Percentiles rank a stretch among this genome's conserved stretches.
These are phyloP conservation scores for Lates japonicus DNA, from an alignment of 2,797 vertebrate genomes.

Conservation along the genomic window DNA sequence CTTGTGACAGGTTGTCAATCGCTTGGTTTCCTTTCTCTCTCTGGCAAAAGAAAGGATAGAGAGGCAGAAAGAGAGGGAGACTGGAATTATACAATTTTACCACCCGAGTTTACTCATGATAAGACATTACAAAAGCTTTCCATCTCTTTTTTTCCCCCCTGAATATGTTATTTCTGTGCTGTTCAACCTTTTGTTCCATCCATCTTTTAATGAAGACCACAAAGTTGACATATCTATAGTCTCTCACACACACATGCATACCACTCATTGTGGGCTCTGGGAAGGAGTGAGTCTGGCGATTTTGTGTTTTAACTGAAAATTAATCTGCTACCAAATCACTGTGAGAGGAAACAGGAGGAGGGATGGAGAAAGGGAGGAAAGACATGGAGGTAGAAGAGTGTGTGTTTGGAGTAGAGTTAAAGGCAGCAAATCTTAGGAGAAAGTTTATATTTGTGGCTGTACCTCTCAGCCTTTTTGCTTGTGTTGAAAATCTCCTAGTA, in stretches of 20 bases:
- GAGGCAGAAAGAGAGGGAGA: conserved; percentile 13
- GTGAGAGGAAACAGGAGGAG: conserved; percentile 37
- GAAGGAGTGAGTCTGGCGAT: conserved; percentile 44
- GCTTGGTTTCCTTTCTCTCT: conserved; percentile 37
- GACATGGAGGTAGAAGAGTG: background rate
- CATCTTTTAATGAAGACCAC: conserved; percentile 66
- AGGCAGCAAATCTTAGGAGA: conserved; percentile 1
- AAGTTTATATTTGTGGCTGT: conserved; percentile 24
- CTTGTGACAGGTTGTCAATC: conserved; percentile 49
- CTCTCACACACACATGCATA: conserved; percentile 13
- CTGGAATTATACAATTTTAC: conserved; percentile 18
- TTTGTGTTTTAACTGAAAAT: conserved; percentile 70
- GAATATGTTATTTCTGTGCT: conserved; percentile 39
- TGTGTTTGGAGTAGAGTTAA: conserved; percentile 39
- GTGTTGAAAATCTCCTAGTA: conserved; percentile 17
- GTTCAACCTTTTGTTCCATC: conserved; percentile 49
- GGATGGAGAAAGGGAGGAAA: background rate
- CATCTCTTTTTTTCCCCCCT: background rate
- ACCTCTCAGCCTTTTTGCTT: background rate
- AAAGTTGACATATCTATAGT: conserved; percentile 68
- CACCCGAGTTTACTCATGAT: conserved; percentile 5
- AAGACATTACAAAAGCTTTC: conserved; percentile 34
- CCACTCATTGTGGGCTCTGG: conserved; percentile 11
- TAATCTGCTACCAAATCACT: conserved; percentile 62
- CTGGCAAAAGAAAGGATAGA: conserved; percentile 10